A percentile compares a stretch with the other conserved stretches of the same genome.
These are phyloP conservation scores for Lamellibrachia columna DNA, from an alignment of 2,888 invertebrate species.

Conservation along the genomic window DNA sequence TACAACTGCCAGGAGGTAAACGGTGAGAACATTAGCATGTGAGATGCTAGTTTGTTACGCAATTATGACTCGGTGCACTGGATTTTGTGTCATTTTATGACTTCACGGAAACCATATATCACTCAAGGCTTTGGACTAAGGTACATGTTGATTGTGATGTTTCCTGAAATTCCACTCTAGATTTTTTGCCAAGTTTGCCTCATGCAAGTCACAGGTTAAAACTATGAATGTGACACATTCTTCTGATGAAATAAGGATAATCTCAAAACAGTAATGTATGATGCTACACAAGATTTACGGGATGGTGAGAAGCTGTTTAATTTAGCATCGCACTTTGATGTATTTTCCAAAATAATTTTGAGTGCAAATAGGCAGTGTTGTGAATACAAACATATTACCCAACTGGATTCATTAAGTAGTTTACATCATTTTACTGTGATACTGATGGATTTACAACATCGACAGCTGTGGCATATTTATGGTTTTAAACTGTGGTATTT, in stretches of 20 bases:
- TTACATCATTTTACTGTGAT: no score
- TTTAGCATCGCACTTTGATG: no score
- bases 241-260: background rate
- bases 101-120: background rate
- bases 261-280: background rate
- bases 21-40: background rate
- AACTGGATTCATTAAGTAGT: no score
- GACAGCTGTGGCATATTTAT: no score
- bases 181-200: background rate
- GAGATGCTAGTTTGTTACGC: background rate
- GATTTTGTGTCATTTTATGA: background rate
- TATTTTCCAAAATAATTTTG: no score
- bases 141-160: background rate
- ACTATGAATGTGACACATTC: background rate
- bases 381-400: no score
- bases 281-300: no score
- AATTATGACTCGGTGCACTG: background rate
- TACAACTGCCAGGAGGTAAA: background rate
- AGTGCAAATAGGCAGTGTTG: no score
- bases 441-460: no score
- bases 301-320: no score
- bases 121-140: background rate
- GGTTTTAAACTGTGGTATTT: no score
- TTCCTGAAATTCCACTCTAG: background rate
- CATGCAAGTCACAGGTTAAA: background rate